Percentiles rank a stretch among this genome's conserved stretches.
These are phyloP conservation scores for Hestina assimilis DNA, from an alignment of 1,140 invertebrate species.

Conservation along the genomic window DNA sequence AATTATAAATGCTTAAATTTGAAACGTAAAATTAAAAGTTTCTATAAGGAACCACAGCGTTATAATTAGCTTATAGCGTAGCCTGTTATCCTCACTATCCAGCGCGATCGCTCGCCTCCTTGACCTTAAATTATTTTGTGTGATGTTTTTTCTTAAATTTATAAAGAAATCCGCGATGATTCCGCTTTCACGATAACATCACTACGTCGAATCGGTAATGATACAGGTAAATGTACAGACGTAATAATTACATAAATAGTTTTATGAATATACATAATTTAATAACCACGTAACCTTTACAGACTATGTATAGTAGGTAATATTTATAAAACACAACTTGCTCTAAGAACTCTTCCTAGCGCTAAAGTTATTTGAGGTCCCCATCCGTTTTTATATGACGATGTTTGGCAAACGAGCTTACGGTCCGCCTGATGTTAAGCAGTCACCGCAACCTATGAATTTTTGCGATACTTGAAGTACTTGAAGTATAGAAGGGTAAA, in stretches of 20 bases:
- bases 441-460: no score
- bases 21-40: no score
- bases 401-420: no score
- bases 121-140: slow-evolving; percentile 65
- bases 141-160: slow-evolving; percentile 53
- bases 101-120: slow-evolving; percentile 33
- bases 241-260: slow-evolving; percentile 41
- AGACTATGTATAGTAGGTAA: not conserved
- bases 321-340: no score
- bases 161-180: slow-evolving; percentile 54
- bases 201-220: slow-evolving; percentile 64
- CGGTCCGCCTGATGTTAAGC: no score
- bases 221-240: slow-evolving; percentile 43
- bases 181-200: slow-evolving; percentile 47
- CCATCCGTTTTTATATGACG: no score
- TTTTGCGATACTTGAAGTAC: no score
- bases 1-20: not conserved
- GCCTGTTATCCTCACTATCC: slow-evolving; percentile 23
- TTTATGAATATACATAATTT: not conserved
- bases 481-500: no score
- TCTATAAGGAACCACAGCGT: no score
- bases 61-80: not conserved
- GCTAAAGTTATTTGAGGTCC: no score
- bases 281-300: not conserved
- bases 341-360: no score